Conservation (phyloP, 2,888 invertebrate species). For the Orthonychiurus folsomi region DNA sequence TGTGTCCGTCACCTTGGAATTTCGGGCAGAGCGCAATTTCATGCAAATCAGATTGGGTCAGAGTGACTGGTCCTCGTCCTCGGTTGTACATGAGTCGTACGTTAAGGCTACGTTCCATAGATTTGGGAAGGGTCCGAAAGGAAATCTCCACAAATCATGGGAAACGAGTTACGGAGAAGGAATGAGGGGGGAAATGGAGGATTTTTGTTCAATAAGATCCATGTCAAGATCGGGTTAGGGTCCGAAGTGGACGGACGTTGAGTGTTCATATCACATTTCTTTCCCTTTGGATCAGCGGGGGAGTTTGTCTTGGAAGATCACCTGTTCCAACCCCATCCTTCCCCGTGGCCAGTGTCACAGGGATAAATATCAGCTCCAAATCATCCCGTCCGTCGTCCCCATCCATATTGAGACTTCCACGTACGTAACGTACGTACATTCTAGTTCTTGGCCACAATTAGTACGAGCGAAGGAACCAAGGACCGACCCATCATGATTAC, state of each 20-base stretch:
- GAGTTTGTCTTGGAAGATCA: conserved; percentile 20
- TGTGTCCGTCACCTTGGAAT: no score
- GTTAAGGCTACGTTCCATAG: no score
- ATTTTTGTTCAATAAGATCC: conserved; percentile 40
- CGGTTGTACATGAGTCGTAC: no score
- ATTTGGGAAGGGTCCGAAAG: no score
- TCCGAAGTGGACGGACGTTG: not conserved
- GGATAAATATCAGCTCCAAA: not conserved
- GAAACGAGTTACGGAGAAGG: conserved; percentile 31
- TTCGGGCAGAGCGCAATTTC: conserved; percentile 36
- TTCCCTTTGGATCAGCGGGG: conserved; percentile 40
- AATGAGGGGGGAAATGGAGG: conserved; percentile 16
- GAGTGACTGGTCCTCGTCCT: not conserved
- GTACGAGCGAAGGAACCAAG: no score
- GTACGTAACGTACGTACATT: no score
- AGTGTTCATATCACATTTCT: conserved; percentile 39
- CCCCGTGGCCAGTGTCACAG: not conserved
- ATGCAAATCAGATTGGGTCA: conserved; percentile 39
- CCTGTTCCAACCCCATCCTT: not conserved
- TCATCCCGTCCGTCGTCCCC: not conserved
- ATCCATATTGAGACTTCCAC: not conserved
- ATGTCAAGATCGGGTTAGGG: conserved; percentile 40
- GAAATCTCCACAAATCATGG: conserved; percentile 39
- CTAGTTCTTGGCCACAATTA: conserved; percentile 10
- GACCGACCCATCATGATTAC: not conserved